phyloP scores from a whole-genome alignment of 2,113 vertebrate species.

The Grammomys surdaster region DNA sequence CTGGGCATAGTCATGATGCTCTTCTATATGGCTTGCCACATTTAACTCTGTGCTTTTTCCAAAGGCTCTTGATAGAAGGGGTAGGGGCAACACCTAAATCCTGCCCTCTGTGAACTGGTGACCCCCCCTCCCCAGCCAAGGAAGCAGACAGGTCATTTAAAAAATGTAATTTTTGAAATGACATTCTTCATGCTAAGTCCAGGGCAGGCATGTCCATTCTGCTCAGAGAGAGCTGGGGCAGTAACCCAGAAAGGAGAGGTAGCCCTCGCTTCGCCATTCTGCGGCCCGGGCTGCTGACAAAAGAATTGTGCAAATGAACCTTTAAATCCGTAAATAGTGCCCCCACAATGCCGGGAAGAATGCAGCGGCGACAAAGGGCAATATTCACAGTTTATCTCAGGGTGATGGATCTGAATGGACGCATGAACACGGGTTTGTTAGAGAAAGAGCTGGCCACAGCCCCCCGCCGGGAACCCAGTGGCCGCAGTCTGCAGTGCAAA shows the following conservation, averaged over 20 bases:
- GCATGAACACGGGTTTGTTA: conserved; percentile 98
- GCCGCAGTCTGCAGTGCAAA: conserved; percentile 91
- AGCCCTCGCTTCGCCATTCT: conserved; percentile 91
- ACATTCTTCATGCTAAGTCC: conserved; percentile 86
- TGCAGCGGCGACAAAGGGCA: conserved; percentile 93
- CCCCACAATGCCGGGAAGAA: conserved; percentile 97
- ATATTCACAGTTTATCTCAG: conserved; percentile 96
- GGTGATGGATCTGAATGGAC: conserved; percentile 99
- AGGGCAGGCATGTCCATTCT: conserved; percentile 89
- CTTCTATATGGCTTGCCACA: neutral
- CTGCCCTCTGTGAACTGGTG: conserved; percentile 85
- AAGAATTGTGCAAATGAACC: conserved; percentile 99
- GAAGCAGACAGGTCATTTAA: conserved; percentile 87
- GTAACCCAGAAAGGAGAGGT: conserved; percentile 87
- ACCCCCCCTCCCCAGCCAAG: conserved; percentile 84
- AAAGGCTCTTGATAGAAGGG: conserved; percentile 74
- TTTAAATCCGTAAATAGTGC: conserved; percentile 99
- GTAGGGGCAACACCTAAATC: conserved; percentile 75
- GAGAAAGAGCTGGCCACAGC: conserved; percentile 92
- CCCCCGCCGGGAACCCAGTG: conserved; percentile 95
- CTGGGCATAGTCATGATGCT: fast-evolving
- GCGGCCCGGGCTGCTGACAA: conserved; percentile 93
- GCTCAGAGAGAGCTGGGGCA: conserved; percentile 88
- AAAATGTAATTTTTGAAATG: conserved; percentile 85
- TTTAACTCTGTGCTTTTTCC: conserved; percentile 73